These are phyloP conservation scores for Eupithecia exiguata DNA, from an alignment of 2,888 invertebrate species.

Conservation along the genomic window DNA sequence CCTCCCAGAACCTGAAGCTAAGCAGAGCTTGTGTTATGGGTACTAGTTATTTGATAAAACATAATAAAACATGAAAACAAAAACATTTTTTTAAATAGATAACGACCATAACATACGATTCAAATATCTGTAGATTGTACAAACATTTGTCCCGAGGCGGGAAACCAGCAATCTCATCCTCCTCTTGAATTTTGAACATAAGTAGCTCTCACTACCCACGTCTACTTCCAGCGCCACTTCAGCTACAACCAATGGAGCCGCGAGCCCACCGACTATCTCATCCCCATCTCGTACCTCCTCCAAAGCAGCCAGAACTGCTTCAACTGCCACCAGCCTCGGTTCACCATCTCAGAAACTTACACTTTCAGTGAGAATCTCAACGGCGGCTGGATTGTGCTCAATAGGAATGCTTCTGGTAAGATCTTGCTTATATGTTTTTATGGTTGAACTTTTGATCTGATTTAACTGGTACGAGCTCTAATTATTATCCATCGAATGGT, in stretches of 20 bases:
- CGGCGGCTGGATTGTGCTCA: conserved; percentile 75
- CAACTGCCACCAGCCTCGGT: conserved; percentile 72
- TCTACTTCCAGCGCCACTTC: conserved; percentile 68
- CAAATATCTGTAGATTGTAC: no score
- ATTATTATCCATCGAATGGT: background rate
- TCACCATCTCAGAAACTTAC: conserved; percentile 70
- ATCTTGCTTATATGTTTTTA: background rate
- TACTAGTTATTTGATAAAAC: no score
- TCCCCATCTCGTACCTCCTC: conserved; percentile 73
- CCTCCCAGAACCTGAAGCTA: background rate
- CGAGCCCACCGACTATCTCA: conserved; percentile 63
- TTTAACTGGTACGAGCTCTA: background rate
- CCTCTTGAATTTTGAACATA: background rate
- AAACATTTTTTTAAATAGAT: no score
- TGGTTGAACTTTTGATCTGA: background rate
- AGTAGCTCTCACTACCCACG: background rate
- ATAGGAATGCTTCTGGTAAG: conserved; percentile 73
- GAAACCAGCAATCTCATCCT: no score
- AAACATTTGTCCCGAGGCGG: no score
- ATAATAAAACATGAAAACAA: no score
- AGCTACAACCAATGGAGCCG: conserved; percentile 60
- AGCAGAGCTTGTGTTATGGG: no score
- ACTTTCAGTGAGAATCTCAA: conserved; percentile 73
- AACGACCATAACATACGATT: no score
- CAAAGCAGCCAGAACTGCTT: conserved; percentile 70